Conservation (phyloP, 2,888 invertebrate genomes). For the Pollenia amentaria region DNA sequence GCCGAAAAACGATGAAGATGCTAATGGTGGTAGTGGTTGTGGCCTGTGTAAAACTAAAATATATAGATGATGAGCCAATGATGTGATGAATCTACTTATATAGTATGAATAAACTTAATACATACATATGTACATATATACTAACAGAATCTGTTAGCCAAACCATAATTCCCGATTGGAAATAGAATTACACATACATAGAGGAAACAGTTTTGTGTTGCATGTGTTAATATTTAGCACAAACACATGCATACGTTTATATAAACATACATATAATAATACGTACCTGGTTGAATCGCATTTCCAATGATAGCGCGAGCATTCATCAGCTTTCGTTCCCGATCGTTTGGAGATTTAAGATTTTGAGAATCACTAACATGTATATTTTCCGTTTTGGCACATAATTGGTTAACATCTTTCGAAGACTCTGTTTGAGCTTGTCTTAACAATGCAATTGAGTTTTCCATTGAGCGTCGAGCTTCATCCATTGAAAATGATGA, state of each 20-base stretch:
- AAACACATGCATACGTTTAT: background rate
- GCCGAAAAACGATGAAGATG: constrained; percentile 79
- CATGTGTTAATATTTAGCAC: background rate
- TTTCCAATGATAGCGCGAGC: constrained; percentile 90
- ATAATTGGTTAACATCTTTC: constrained; percentile 84
- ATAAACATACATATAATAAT: background rate
- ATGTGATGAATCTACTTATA: constrained; percentile 73
- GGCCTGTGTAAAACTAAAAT: constrained; percentile 87
- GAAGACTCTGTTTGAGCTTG: constrained; percentile 85
- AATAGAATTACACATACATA: constrained; percentile 48
- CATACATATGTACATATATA: constrained; percentile 58
- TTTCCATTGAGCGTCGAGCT: constrained; percentile 86
- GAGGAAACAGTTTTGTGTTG: background rate
- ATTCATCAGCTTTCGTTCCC: constrained; percentile 87
- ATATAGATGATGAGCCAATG: constrained; percentile 81
- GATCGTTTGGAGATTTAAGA: constrained; percentile 82
- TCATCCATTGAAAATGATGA: constrained; percentile 86
- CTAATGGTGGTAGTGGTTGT: constrained; percentile 73
- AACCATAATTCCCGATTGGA: constrained; percentile 36
- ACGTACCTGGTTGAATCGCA: constrained; percentile 86
- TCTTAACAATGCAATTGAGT: constrained; percentile 87
- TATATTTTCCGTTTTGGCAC: constrained; percentile 83
- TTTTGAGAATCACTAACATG: constrained; percentile 79
- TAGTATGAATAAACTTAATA: constrained; percentile 45
- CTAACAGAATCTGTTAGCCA: constrained; percentile 41